Evolutionary conservation across 1,140 invertebrate genomes (phyloP), one percentile per base, ranked within the genome.

Genomic region (Brachionus angularis): DNA sequence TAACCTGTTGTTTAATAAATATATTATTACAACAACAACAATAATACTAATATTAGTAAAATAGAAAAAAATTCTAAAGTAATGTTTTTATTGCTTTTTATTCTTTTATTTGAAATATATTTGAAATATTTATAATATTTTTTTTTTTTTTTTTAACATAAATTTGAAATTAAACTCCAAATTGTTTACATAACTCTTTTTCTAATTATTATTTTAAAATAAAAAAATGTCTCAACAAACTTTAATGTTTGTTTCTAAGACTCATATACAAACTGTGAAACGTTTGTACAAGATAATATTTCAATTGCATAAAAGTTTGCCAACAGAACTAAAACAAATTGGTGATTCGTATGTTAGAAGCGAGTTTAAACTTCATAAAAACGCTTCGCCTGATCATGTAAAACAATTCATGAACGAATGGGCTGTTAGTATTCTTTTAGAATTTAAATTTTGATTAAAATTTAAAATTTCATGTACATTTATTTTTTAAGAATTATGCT

Each of bases 291-390:
- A 95, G 84, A 86, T 88, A 8, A 89, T 94, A 78, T 84, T 94
- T 72, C 87, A 87, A 75, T 82, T 95, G 44, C 91, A 95, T 77
- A 82, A 89, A 74, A 89, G 89, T 21, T 77, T 94, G 34, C 91
- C 91, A 0, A 71, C 80, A 4, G 89, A 90, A 76, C 79, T 93
- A 50, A 84, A 87, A 74, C 77, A 77, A 2, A 49, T 83, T 14
- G 82, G 82, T n/a, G 88, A 91, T 76, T 85, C 86, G 78, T 96
- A 96, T 81, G 89, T 89, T 0, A 86, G 86, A 75, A 90, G 91
- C 75, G 92, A 96, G 80, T 96, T 96, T 79, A 86, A 86, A 75
- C 81, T 88, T 52, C 91, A 95, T 77, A 90, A 92, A 78, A 85
- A 83, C n/a, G 91, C 88, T 73, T 85, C 84, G 64, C 79, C 83